A percentile compares a stretch with the other conserved stretches of the same genome.
phyloP scores from a whole-genome alignment of 2,888 invertebrate species.

The Nomada ferruginata region DNA sequence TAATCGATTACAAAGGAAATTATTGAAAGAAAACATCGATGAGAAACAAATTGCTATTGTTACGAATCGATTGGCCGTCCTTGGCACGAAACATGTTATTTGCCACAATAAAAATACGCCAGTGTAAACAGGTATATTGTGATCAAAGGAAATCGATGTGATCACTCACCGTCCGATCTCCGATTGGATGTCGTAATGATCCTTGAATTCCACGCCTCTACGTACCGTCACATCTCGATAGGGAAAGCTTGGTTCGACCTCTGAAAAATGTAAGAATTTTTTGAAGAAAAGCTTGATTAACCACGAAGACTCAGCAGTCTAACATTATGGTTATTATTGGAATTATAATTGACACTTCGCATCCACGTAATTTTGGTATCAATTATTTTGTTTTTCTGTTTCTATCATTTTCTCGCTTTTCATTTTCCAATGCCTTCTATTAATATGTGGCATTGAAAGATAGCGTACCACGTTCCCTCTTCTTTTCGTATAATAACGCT shows the following conservation, averaged over 20 bases:
- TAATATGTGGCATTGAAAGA: not conserved
- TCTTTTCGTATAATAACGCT: too few relatives aligned
- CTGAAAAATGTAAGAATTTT: slow-evolving; percentile 85
- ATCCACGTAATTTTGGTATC: too few relatives aligned
- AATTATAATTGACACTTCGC: too few relatives aligned
- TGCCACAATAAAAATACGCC: slow-evolving; percentile 24
- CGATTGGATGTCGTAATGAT: slow-evolving; percentile 93
- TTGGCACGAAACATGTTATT: slow-evolving; percentile 42
- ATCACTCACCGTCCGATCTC: slow-evolving; percentile 95
- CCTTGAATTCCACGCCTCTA: slow-evolving; percentile 93
- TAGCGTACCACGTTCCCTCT: too few relatives aligned
- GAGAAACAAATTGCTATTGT: slow-evolving; percentile 2
- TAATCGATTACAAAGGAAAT: not conserved
- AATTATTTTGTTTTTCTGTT: too few relatives aligned
- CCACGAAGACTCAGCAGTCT: too few relatives aligned
- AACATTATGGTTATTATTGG: too few relatives aligned
- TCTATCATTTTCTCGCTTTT: too few relatives aligned
- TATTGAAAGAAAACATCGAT: not conserved
- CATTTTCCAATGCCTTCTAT: too few relatives aligned
- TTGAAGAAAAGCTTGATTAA: not conserved
- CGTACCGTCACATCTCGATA: slow-evolving; percentile 94
- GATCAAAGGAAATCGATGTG: slow-evolving; percentile 32
- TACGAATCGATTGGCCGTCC: slow-evolving; percentile 23
- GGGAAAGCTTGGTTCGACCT: slow-evolving; percentile 95
- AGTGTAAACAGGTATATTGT: not conserved